Base-by-base conservation (phyloP, 2,113 vertebrate species). In the Neofelis nebulosa region DNA sequence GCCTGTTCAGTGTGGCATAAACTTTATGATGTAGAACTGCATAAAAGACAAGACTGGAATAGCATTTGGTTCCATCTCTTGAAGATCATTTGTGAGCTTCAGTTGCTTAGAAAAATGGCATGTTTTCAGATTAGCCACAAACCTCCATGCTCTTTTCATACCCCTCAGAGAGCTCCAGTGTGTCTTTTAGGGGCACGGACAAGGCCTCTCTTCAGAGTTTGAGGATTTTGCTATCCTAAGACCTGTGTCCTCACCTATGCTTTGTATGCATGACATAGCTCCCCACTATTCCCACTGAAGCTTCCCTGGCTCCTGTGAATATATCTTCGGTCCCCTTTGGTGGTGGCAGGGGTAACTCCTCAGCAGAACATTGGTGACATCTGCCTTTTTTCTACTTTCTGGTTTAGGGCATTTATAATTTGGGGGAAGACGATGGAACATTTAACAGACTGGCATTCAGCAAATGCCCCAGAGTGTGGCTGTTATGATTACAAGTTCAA, bases 401-500 rank as follows among this genome's bases (percentile, higher is more conserved):
- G 65, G 93, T 95, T 92, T 55, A 89, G 84, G 91, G 33, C 91
- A 96, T 96, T 96, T 96, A 86, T 93, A 97, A 97, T 97, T 96
- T 96, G 71, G 92, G 66, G 48, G 94, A 95, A 82, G 79, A 81
- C 83, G 95, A 97, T 97, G 65, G 71, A 96, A 97, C 89, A 94
- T 36, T 33, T 61, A 96, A 94, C 65, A n/a, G 79, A 94, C 87
- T 90, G 31, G 50, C 95, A 95, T 94, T 63, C 63, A 93, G 73
- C 91, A 84, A 97, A 93, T 93, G 87, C 80, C 96, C 85, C 81
- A 80, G 92, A 97, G 68, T 93, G 69, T 74, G 52, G 80, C 94
- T 97, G 98, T 97, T 95, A 94, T 97, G 95, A 96, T 94, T 78
- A 63, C 31, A 93, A 97, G 86, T 95, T 65, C 80, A 97, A 45